Conservation (phyloP, 2,888 invertebrate species). For the Hypsopygia costalis region DNA sequence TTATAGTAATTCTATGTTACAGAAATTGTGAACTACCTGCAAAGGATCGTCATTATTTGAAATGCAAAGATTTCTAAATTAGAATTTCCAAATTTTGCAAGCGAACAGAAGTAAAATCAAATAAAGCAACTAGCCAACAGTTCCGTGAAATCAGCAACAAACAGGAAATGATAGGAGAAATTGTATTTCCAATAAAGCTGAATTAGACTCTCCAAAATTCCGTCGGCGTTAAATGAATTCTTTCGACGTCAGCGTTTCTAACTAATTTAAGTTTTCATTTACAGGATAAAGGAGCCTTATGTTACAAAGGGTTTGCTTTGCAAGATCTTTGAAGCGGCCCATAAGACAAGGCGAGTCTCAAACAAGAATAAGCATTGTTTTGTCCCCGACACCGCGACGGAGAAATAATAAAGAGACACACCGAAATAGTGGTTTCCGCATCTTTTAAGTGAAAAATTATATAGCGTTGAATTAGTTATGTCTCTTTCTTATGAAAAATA, state of each 20-base stretch:
- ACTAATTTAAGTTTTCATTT: conserved; percentile 65
- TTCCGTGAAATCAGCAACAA: not conserved
- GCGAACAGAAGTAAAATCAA: not conserved
- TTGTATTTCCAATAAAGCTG: conserved; percentile 3
- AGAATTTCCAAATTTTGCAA: too few relatives aligned
- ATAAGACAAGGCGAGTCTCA: not conserved
- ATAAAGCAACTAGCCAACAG: not conserved
- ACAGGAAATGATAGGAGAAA: not conserved
- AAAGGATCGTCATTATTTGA: too few relatives aligned
- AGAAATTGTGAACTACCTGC: too few relatives aligned
- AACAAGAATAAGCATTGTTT: conserved; percentile 3
- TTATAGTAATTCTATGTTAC: too few relatives aligned
- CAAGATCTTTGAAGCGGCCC: conserved; percentile 34
- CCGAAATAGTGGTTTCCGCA: conserved; percentile 2
- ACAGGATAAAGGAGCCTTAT: conserved; percentile 39
- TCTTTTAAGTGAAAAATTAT: conserved; percentile 1
- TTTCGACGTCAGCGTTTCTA: conserved; percentile 31
- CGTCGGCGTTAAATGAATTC: conserved; percentile 30
- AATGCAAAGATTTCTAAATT: too few relatives aligned
- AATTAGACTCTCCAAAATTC: conserved; percentile 22
- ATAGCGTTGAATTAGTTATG: not conserved
- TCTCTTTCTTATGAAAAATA: not conserved
- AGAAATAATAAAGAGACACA: not conserved
- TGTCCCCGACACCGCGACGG: not conserved
- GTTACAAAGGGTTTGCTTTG: conserved; percentile 58